Evolutionary conservation across 1,140 invertebrate genomes (phyloP), one percentile per base, ranked within the genome.

Genomic region (Conus betulinus): DNA sequence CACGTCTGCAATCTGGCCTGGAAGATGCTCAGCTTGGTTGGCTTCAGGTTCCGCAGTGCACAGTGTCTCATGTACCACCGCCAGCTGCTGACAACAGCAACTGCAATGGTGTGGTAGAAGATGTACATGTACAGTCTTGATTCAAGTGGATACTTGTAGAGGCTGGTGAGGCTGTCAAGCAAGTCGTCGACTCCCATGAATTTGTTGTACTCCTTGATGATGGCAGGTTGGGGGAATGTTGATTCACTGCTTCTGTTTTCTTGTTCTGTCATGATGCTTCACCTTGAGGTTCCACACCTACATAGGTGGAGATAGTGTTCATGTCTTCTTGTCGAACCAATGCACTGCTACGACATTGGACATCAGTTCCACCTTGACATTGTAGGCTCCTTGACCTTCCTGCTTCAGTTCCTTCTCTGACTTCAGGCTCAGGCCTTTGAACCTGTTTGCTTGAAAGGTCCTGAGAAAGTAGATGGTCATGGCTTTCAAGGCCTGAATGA

Each of bases 191-290:
- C 39, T 39, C 39, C 39, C 39, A 39, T 0, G 39, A 39, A 39
- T 39, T 39, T 90, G 89, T 95, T 95, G 90, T 95, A 95, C 67
- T 91, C 67, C 82, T 91, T 91, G 5, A 95, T 88, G 74, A 94
- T 92, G 84, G 93, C 90, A 82, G 95, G 95, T 87, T 93, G 39
- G 87, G 86, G 89, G 51, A 63, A 95, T 89, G 63, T 92, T 78
- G 5, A 95, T 89, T 85, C 94, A 93, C 84, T 84, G n/a, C 85
- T 93, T 93, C 82, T 87, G 27, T 39, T 81, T 81, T 88, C 84
- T 90, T 92, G 74, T 90, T 84, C 87, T 87, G 91, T 91, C 91
- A 3, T 11, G 27, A 55, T 10, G 51, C 82, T 85, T 55, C 79
- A 23, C 71, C 85, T 23, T 81, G 81, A 63, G 88, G 91, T 63